These are phyloP conservation scores for Aphis gossypii DNA, from an alignment of 1,140 invertebrate species.

Conservation along the genomic window DNA sequence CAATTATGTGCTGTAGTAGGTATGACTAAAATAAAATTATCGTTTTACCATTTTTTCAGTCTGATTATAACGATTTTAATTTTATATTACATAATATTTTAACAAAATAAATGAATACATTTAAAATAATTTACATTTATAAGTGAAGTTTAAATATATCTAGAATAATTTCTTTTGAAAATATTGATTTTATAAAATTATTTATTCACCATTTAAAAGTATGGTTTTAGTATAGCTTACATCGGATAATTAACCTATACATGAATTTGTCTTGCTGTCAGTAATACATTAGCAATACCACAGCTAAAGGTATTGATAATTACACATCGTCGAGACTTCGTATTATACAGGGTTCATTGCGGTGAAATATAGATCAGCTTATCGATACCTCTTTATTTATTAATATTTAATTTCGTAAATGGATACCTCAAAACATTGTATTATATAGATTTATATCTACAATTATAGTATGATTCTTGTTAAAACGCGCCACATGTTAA, in stretches of 20 bases:
- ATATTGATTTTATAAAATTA: neutral
- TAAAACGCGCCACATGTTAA: neutral
- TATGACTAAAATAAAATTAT: no score
- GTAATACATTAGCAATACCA: neutral
- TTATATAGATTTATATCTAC: neutral
- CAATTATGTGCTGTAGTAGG: no score
- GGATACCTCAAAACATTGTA: neutral
- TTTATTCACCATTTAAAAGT: neutral
- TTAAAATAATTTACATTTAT: no score
- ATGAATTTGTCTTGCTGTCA: neutral
- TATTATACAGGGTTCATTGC: neutral
- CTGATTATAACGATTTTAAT: no score
- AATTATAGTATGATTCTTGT: neutral
- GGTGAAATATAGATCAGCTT: neutral
- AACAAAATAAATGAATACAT: no score
- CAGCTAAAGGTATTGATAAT: neutral
- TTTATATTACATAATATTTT: no score
- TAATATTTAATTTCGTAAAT: conserved; percentile 1
- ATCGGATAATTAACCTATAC: neutral
- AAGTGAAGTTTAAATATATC: no score
- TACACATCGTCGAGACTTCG: neutral
- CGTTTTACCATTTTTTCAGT: no score
- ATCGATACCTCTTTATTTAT: conserved; percentile 34
- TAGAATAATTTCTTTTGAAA: neutral
- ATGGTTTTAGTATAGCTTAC: neutral